These are phyloP conservation scores for Diabrotica balteata DNA, from an alignment of 2,888 invertebrate species.

Conservation along the genomic window DNA sequence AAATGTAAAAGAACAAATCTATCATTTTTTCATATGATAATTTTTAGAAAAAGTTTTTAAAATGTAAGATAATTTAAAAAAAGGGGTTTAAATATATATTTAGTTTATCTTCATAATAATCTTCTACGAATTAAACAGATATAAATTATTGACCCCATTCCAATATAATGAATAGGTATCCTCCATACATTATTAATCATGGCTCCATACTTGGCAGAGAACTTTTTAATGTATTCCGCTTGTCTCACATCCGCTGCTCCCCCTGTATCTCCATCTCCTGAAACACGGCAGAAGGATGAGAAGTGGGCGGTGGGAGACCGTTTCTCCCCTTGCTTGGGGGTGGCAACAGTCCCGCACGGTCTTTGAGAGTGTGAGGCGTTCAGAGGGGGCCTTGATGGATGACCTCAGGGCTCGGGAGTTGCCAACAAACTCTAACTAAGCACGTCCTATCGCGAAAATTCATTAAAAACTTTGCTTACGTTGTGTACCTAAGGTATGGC, in stretches of 20 bases:
- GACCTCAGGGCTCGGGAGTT: slow-evolving; percentile 58
- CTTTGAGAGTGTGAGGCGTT: slow-evolving; percentile 51
- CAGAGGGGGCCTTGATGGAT: slow-evolving; percentile 60
- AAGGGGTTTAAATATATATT: no score
- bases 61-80: no score
- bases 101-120: slow-evolving; percentile 3
- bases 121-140: slow-evolving; percentile 26
- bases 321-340: slow-evolving; percentile 48
- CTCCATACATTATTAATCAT: slow-evolving; percentile 48
- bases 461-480: slow-evolving; percentile 51
- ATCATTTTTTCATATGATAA: no score
- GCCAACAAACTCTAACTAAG: slow-evolving; percentile 41
- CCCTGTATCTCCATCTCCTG: slow-evolving; percentile 43
- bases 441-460: slow-evolving; percentile 44
- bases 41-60: no score
- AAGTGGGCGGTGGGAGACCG: slow-evolving; percentile 43
- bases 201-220: slow-evolving; percentile 41
- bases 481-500: slow-evolving; percentile 50
- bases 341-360: slow-evolving; percentile 47
- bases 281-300: slow-evolving; percentile 50
- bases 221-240: slow-evolving; percentile 49
- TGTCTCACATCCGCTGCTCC: slow-evolving; percentile 42
- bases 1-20: no score
- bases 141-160: slow-evolving; percentile 49
- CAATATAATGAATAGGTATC: slow-evolving; percentile 43